A percentile compares a stretch with the other conserved stretches of the same genome.
phyloP scores from a whole-genome alignment of 1,140 invertebrate genomes.

The Drosophila fuyamai region DNA sequence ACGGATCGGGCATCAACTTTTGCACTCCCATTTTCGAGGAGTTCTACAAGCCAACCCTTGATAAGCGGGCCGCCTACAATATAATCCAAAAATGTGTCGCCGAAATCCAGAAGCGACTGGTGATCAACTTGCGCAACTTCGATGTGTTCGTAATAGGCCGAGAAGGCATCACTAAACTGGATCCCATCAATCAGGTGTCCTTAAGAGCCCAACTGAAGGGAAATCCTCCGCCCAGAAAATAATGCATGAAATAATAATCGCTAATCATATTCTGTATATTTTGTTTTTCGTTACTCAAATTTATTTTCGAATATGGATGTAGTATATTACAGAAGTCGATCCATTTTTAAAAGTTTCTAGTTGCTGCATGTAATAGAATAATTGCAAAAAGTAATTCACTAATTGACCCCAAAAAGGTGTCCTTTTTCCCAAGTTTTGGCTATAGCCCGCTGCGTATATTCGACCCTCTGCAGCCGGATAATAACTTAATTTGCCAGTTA shows the following conservation, averaged over 20 bases:
- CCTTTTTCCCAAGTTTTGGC: slow-evolving; percentile 1
- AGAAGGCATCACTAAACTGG: slow-evolving; percentile 87
- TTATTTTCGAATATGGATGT: too few species aligned
- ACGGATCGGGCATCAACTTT: slow-evolving; percentile 97
- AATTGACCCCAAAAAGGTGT: not conserved
- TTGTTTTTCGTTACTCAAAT: too few species aligned
- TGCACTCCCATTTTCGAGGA: slow-evolving; percentile 94
- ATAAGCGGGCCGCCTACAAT: slow-evolving; percentile 90
- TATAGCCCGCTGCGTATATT: not conserved
- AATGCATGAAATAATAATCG: not conserved
- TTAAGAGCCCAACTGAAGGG: not conserved
- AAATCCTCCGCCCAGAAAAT: not conserved
- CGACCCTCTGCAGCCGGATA: not conserved
- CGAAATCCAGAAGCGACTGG: slow-evolving; percentile 94
- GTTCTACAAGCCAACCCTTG: slow-evolving; percentile 91
- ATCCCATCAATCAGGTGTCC: not conserved
- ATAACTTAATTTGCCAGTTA: slow-evolving; percentile 21
- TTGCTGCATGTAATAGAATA: not conserved
- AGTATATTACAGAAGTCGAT: too few species aligned
- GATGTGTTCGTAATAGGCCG: slow-evolving; percentile 93
- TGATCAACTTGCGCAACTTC: slow-evolving; percentile 95
- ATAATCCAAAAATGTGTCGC: slow-evolving; percentile 93
- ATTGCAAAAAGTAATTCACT: not conserved
- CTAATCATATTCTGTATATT: too few species aligned
- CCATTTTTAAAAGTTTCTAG: not conserved